Conservation (phyloP, 2,797 vertebrate genomes). For the Rhabdophis nuchalis region DNA sequence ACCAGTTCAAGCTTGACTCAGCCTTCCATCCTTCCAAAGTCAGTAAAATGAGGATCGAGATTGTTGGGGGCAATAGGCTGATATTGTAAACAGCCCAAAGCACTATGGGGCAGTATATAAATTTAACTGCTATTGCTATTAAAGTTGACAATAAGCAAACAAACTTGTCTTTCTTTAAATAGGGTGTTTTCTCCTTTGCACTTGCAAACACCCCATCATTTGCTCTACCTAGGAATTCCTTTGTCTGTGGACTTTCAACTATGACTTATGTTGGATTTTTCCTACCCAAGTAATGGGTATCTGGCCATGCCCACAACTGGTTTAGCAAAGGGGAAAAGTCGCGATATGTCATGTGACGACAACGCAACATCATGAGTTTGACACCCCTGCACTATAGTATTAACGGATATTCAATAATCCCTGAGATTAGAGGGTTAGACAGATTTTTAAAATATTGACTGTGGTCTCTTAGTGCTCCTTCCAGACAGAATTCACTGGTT, state of each 20-base stretch:
- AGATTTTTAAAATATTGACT: background rate
- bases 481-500: background rate
- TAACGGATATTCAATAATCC: background rate
- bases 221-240: background rate
- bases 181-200: background rate
- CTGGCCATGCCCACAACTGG: too few species aligned
- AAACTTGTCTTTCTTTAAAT: background rate
- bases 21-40: background rate
- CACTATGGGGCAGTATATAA: background rate
- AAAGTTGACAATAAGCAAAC: background rate
- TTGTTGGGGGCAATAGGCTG: background rate
- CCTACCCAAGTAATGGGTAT: background rate
- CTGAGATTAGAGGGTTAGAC: background rate
- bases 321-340: too few species aligned
- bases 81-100: background rate
- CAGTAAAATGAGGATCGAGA: background rate
- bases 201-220: background rate
- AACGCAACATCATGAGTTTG: too few species aligned
- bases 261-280: background rate
- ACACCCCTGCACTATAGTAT: too few species aligned
- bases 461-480: background rate
- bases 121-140: background rate
- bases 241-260: background rate
- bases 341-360: too few species aligned
- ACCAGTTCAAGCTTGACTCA: background rate